Evolutionary conservation across 2,113 vertebrate species (phyloP).

Genomic region (Actenoides hombroni): DNA sequence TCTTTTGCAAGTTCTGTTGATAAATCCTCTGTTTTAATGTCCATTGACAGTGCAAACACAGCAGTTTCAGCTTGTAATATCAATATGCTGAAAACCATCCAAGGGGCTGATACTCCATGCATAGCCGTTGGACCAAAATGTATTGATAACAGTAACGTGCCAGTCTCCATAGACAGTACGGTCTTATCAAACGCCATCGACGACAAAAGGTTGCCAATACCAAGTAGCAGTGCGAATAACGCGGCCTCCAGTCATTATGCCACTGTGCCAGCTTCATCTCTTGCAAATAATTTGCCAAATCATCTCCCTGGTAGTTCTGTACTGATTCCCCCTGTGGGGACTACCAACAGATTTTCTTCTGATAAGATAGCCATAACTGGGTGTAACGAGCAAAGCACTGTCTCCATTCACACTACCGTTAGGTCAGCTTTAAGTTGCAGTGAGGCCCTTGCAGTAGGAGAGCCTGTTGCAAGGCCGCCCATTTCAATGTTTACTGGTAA

Average conservation of each 20-base stretch:
- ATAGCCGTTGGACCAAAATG: constrained; percentile 81
- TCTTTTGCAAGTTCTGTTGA: constrained; percentile 79
- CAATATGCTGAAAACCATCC: constrained; percentile 77
- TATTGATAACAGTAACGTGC: constrained; percentile 65
- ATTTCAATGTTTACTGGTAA: constrained; percentile 76
- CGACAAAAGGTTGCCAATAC: constrained; percentile 70
- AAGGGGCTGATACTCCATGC: constrained; percentile 74
- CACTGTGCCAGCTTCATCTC: constrained; percentile 75
- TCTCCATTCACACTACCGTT: constrained; percentile 58
- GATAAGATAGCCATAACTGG: constrained; percentile 76
- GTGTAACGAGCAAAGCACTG: constrained; percentile 66
- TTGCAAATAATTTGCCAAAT: constrained; percentile 78
- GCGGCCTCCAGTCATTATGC: constrained; percentile 66
- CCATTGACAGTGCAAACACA: constrained; percentile 76
- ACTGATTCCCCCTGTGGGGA: constrained; percentile 72
- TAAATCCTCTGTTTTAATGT: constrained; percentile 82
- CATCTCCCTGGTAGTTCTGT: constrained; percentile 76
- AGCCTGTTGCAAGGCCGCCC: constrained; percentile 63
- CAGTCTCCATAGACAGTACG: constrained; percentile 52
- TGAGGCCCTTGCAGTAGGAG: constrained; percentile 34
- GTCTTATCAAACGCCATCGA: constrained; percentile 51
- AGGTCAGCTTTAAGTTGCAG: constrained; percentile 69
- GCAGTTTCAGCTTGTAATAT: constrained; percentile 75
- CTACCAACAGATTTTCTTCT: constrained; percentile 71
- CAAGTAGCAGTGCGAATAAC: constrained; percentile 63